Evolutionary conservation across 2,113 vertebrate species (phyloP).

Genomic region (Anolis carolinensis): DNA sequence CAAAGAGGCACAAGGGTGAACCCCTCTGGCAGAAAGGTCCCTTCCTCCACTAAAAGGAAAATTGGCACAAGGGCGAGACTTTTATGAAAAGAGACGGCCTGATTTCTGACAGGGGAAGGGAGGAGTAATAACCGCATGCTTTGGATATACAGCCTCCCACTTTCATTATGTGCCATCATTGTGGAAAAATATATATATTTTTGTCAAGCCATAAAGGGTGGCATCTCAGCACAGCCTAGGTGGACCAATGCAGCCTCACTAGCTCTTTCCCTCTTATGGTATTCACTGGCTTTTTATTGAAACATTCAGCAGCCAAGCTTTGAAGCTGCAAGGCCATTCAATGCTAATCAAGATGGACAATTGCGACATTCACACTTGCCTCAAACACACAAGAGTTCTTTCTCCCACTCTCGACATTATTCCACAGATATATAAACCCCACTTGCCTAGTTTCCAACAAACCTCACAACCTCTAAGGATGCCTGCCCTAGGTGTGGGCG

Average conservation of each 20-base stretch:
- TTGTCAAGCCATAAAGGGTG: neutral
- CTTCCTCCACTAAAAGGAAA: constrained; percentile 18
- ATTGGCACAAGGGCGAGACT: neutral
- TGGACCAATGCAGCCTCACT: neutral
- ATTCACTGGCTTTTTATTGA: neutral
- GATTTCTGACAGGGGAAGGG: constrained; percentile 9
- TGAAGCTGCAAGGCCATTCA: no score
- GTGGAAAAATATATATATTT: neutral
- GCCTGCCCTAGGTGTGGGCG: no score
- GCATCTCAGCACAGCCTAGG: neutral
- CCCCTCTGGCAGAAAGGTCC: neutral
- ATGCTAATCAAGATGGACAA: no score
- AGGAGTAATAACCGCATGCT: neutral
- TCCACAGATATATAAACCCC: no score
- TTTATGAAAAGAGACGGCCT: neutral
- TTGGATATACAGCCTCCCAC: neutral
- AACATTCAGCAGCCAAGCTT: neutral
- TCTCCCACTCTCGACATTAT: no score
- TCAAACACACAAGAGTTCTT: no score
- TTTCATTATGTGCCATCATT: neutral
- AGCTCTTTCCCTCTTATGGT: neutral
- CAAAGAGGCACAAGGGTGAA: constrained; percentile 3
- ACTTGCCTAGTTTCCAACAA: no score
- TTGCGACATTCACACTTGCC: no score
- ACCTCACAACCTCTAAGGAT: no score